These are phyloP conservation scores for Zosterops lateralis DNA, from an alignment of 2,113 vertebrate species.

Conservation along the genomic window DNA sequence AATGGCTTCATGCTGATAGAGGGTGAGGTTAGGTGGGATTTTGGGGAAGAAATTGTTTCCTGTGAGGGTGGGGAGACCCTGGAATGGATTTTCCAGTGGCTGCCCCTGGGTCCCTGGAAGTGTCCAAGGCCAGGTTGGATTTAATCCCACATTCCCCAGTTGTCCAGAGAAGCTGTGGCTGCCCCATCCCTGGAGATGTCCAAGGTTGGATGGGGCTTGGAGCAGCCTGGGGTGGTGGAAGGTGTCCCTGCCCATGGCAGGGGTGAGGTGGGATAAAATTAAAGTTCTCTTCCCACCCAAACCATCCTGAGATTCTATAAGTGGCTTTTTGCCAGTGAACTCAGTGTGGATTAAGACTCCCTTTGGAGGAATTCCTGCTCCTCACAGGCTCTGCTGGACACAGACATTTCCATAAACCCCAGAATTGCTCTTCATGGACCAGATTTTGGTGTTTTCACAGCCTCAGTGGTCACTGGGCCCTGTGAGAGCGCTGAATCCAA, in stretches of 20 bases:
- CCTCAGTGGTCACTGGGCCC: neutral
- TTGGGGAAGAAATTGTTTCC: neutral
- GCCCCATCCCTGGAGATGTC: neutral
- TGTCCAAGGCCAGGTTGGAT: no score
- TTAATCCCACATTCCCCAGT: no score
- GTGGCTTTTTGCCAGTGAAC: neutral
- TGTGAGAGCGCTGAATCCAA: neutral
- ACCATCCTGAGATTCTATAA: no score
- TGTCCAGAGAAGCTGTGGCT: neutral
- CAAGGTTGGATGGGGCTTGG: accelerated
- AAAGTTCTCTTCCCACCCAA: neutral
- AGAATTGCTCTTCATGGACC: neutral
- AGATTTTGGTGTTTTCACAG: neutral
- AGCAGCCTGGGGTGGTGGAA: accelerated
- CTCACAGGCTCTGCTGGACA: neutral
- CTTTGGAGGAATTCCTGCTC: neutral
- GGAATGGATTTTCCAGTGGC: neutral
- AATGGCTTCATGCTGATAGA: neutral
- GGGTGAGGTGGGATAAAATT: accelerated
- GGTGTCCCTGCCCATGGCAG: neutral
- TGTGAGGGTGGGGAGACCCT: neutral
- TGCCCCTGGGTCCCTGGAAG: no score
- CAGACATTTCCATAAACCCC: neutral
- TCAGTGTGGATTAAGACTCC: neutral
- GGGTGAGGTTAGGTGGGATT: neutral